Base-by-base conservation (phyloP, 2,888 invertebrate species). In the Tanaodytes sp. region DNA sequence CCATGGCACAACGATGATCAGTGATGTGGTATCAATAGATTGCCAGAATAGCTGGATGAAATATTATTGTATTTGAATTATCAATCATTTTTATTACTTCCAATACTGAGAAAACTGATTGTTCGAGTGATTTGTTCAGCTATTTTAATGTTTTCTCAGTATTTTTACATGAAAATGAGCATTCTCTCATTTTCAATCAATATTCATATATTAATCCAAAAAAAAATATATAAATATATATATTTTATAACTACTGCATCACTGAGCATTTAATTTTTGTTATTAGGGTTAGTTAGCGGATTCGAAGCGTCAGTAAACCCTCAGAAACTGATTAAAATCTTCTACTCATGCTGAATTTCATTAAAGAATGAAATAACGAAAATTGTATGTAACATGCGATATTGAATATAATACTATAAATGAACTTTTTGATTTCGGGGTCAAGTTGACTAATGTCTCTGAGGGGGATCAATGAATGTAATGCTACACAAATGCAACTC, bases 301-400 rank as follows among this genome's bases (percentile, higher is more conserved):
- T 46, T 63, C 54, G 63, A 54, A 54, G 63, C 48, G 33, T 54
- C 31, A 39, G 20, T 36, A 11, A 19, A 2, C 9, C 46, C 30
- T 58, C 37, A 43, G 46, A 52, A 37, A 11, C 4, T 54, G 27
- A 6, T 40, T 15, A 2, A 20, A 46, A 46, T 15, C 9, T 1
- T 16, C 16, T 18, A 45, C 16, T 27, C 55, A 45, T 54, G 33
- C 42, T 54, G 37, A 5, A 23, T 23, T 23, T 23, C 33, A 6
- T 8, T n/a, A 2, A 18, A 15, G 15, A 45, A 27, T 15, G 40
- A 27, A 27, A 27, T 27, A 27, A 27, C 4, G 4, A 27, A 27
- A 27, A 6, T 4, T 6, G 9, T 27, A 27, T 6, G 27, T 27
- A 27, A 27, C 16, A 42, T 42, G 23, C 42, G 19, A 9, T 23